phyloP scores from a whole-genome alignment of 2,888 invertebrate species.

The Omphaloscelis lunosa region DNA sequence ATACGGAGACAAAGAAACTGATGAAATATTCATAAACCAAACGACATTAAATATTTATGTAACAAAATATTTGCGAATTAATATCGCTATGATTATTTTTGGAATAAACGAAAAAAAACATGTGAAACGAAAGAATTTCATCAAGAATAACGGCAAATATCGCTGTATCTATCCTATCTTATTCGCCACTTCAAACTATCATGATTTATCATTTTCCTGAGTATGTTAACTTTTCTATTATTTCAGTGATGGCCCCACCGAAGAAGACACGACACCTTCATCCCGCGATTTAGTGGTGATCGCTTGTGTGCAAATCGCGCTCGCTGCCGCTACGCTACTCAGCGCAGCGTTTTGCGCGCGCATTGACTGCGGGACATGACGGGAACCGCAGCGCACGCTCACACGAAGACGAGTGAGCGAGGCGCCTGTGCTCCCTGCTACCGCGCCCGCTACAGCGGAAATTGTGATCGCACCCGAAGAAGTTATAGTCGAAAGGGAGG shows the following conservation, averaged over 20 bases:
- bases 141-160: not conserved
- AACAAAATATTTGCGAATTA: slow-evolving; percentile 19
- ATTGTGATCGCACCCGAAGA: slow-evolving; percentile 77
- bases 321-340: slow-evolving; percentile 87
- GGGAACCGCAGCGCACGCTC: slow-evolving; percentile 84
- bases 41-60: slow-evolving; percentile 28
- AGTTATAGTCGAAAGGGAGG: slow-evolving; percentile 81
- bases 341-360: slow-evolving; percentile 89
- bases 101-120: not conserved
- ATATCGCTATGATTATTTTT: not conserved
- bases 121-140: slow-evolving; percentile 4
- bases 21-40: slow-evolving; percentile 40
- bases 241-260: slow-evolving; percentile 83
- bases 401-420: slow-evolving; percentile 83
- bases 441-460: slow-evolving; percentile 75
- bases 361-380: slow-evolving; percentile 89
- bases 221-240: slow-evolving; percentile 25
- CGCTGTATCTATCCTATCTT: too few relatives aligned
- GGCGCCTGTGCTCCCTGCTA: slow-evolving; percentile 76
- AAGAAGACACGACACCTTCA: slow-evolving; percentile 83
- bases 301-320: slow-evolving; percentile 87
- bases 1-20: slow-evolving; percentile 4
- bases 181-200: not conserved
- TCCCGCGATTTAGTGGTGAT: slow-evolving; percentile 87
- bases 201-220: not conserved